Percentiles rank a stretch among this genome's conserved stretches.
Evolutionary conservation across 2,797 vertebrate species (phyloP).

Genomic region (Cichlasoma orientale): DNA sequence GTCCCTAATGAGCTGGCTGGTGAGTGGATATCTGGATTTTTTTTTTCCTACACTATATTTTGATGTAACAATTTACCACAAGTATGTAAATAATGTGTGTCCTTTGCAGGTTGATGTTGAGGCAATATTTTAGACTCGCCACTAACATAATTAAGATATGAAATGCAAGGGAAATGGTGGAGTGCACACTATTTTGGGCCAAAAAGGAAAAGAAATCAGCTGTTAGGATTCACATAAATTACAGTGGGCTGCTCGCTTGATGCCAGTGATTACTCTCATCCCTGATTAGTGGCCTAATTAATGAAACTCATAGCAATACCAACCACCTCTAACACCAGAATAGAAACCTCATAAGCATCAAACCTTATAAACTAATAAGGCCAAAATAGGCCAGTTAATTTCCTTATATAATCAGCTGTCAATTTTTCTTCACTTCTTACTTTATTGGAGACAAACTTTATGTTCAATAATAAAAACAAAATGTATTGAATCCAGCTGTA

Average conservation of each 20-base stretch:
- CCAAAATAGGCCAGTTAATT: neutral
- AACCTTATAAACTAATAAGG: constrained; percentile 3
- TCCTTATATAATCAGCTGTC: neutral
- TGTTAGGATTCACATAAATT: constrained; percentile 1
- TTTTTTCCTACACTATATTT: too few relatives aligned
- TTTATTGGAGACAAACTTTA: neutral
- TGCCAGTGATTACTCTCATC: neutral
- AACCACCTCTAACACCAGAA: neutral
- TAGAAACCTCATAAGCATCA: constrained; percentile 12
- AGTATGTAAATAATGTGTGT: too few relatives aligned
- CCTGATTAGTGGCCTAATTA: constrained; percentile 26
- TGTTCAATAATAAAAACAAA: neutral
- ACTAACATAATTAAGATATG: neutral
- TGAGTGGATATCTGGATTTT: too few relatives aligned
- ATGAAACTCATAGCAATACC: constrained; percentile 1
- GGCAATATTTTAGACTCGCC: too few relatives aligned
- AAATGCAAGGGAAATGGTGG: neutral
- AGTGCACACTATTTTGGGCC: neutral
- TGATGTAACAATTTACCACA: too few relatives aligned
- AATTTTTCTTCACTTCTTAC: neutral
- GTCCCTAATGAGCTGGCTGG: too few relatives aligned
- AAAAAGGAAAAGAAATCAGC: neutral
- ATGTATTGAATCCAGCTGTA: neutral
- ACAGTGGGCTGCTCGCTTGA: neutral
- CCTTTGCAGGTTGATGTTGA: too few relatives aligned